A percentile compares a stretch with the other conserved stretches of the same genome.
phyloP scores from a whole-genome alignment of 1,140 invertebrate genomes.

The Uloborus diversus region DNA sequence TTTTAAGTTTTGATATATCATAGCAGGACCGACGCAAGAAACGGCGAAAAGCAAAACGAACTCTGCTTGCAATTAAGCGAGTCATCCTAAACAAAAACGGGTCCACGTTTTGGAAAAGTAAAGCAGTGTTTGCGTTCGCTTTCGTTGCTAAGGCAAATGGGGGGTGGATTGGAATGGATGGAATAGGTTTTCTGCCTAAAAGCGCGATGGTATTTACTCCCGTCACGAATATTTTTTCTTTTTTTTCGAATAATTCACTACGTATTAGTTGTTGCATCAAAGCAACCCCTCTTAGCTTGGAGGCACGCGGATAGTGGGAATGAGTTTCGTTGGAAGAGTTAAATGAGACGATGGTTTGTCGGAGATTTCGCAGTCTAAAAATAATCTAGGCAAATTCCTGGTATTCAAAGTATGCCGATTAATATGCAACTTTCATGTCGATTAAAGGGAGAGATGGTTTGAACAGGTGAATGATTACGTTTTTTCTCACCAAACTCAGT shows the following conservation, averaged over 20 bases:
- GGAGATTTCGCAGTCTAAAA: neutral
- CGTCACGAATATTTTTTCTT: conserved; percentile 28
- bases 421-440: conserved; percentile 1
- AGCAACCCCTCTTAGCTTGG: neutral
- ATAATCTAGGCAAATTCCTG: conserved; percentile 4
- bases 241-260: conserved; percentile 26
- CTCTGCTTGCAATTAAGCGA: conserved; percentile 30
- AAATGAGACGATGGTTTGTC: conserved; percentile 15
- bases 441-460: neutral
- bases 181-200: conserved; percentile 40
- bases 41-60: conserved; percentile 16
- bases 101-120: conserved; percentile 3
- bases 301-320: neutral
- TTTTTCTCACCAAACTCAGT: too few species aligned
- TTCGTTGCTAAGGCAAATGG: neutral
- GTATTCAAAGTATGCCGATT: conserved; percentile 19
- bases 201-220: conserved; percentile 25
- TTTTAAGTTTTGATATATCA: conserved; percentile 52
- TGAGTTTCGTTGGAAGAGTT: neutral
- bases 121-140: neutral
- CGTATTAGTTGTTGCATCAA: neutral
- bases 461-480: too few species aligned
- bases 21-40: conserved; percentile 11
- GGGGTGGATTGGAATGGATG: neutral
- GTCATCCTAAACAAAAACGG: conserved; percentile 7